Base-by-base conservation (phyloP, 2,797 vertebrate genomes). In the Scleropages formosus region DNA sequence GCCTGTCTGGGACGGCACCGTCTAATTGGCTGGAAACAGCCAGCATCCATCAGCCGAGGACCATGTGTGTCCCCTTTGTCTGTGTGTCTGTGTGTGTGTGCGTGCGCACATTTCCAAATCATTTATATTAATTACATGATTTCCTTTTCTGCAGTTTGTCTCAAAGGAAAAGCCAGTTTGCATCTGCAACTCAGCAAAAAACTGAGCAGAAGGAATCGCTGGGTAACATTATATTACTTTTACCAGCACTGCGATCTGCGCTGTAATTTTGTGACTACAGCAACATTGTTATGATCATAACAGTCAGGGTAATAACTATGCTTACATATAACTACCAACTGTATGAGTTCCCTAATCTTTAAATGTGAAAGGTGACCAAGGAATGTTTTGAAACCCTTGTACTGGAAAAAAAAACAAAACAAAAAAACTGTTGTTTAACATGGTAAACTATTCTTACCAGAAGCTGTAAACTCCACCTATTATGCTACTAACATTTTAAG, bases 11-110 rank as follows among this genome's bases (percentile, higher is more conserved):
- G 72, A 75, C 80, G 76, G 72, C 20, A 69, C 56, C 65, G 65
- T 76, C 74, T 73, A 61, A 78, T 81, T 69, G 73, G 63, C 76
- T 60, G 27, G n/a, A 63, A 72, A 71, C 56, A 44, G 51, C 31
- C 47, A 70, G 44, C 44, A 47, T 64, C 74, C 39, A 20, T 58
- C 20, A 18, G 39, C 26, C 3, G 18, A 71, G 24, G 69, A 26
- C 7, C 0, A 47, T 27, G 26, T 69, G 47, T 22, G 24, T 13
- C 46, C 46, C 31, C 39, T 39, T 39, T 39, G 31, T 39, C 31
- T 39, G 31, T 39, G 31, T 39, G 31, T n/a, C n/a, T n/a, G n/a
- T n/a, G n/a, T n/a, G n/a, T n/a, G n/a, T n/a, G n/a, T n/a, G n/a
- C 31, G 63, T 8, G 27, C 27, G 27, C 62, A 27, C 13, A 18